Conservation (phyloP, 2,797 vertebrate species). For the Phaenicophaeus curvirostris region DNA sequence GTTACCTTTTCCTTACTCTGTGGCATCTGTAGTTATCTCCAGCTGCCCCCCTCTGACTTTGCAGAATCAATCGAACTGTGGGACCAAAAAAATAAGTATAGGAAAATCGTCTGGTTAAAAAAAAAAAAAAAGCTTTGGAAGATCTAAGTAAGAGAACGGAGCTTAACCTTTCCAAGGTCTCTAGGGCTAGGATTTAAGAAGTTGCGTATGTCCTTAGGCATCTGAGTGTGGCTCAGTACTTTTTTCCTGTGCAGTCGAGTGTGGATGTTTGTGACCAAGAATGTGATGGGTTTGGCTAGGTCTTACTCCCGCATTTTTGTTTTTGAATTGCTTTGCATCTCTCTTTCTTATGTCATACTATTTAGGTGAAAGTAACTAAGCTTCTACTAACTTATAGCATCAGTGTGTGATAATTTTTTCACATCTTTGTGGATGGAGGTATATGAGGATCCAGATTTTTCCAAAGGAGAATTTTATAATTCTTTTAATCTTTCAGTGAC, state of each 20-base stretch:
- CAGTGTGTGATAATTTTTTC: neutral
- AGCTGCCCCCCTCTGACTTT: neutral
- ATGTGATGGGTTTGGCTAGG: neutral
- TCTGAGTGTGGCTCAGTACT: neutral
- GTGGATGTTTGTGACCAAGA: neutral
- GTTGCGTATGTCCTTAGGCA: neutral
- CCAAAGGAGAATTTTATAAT: neutral
- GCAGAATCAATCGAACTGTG: fast-evolving
- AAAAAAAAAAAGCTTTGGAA: neutral
- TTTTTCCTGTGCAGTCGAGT: fast-evolving
- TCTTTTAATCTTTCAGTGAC: neutral
- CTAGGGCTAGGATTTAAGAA: neutral
- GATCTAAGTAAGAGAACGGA: neutral
- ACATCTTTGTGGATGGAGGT: neutral
- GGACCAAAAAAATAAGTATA: neutral
- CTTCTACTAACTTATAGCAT: neutral
- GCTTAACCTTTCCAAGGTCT: neutral
- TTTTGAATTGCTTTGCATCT: neutral
- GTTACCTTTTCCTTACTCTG: neutral
- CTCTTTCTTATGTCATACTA: neutral
- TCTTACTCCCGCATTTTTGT: neutral
- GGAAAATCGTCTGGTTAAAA: neutral
- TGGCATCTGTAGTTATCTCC: neutral
- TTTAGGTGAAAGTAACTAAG: neutral
- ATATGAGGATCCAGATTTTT: neutral